Evolutionary conservation across 2,797 vertebrate genomes (phyloP).

Genomic region (Micropoecilia bifurca): DNA sequence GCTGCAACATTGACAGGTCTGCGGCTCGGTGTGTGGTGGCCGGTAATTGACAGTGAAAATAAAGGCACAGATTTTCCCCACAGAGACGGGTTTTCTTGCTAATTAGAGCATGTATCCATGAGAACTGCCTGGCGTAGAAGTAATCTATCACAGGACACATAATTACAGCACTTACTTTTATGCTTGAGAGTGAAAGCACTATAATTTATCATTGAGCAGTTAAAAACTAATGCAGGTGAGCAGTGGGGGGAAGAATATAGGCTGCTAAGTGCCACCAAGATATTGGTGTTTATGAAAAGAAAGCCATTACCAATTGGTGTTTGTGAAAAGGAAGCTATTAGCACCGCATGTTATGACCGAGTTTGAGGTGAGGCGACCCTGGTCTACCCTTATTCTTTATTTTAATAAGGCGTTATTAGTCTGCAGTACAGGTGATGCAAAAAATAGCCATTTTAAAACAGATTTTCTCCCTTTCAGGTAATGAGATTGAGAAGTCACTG

Average conservation of each 20-base stretch:
- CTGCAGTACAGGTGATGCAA: neutral
- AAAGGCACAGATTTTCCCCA: constrained; percentile 37
- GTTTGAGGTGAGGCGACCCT: neutral
- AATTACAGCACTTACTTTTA: constrained; percentile 40
- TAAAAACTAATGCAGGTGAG: constrained; percentile 28
- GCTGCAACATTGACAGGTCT: constrained; percentile 24
- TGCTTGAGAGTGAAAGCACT: constrained; percentile 21
- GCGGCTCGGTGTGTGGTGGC: constrained; percentile 28
- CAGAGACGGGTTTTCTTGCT: constrained; percentile 33
- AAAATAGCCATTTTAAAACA: neutral
- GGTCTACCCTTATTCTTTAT: neutral
- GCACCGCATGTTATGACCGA: neutral
- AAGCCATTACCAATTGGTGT: constrained; percentile 11
- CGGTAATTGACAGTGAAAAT: constrained; percentile 45
- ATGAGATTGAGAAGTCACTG: constrained; percentile 64
- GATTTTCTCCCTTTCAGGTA: constrained; percentile 64
- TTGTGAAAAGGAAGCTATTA: constrained; percentile 17
- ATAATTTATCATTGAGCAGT: constrained; percentile 20
- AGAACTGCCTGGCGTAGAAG: constrained; percentile 13
- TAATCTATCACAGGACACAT: constrained; percentile 35
- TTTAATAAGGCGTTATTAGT: neutral
- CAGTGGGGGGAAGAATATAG: neutral
- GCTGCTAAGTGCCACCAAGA: constrained; percentile 1
- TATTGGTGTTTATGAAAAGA: constrained; percentile 23
- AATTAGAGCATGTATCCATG: constrained; percentile 42